Conservation (phyloP, 2,113 vertebrate genomes). For the Paracanthobrama guichenoti region DNA sequence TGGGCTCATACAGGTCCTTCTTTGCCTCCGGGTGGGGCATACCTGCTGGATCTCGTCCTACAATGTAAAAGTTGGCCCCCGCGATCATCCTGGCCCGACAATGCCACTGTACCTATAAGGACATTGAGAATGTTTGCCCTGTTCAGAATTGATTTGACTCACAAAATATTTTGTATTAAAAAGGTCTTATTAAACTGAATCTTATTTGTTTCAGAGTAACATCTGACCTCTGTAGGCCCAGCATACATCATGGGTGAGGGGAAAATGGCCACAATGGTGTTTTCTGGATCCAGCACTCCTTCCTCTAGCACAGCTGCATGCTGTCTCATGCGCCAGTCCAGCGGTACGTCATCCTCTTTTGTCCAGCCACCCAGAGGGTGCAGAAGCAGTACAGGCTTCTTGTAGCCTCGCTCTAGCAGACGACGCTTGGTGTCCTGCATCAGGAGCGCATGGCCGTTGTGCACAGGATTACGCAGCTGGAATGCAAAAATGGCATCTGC, state of each 20-base stretch:
- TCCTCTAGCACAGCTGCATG: conserved; percentile 91
- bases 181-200: not conserved
- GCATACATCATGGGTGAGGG: conserved; percentile 98
- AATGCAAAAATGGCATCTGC: conserved; percentile 93
- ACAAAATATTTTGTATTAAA: not conserved
- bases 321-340: conserved; percentile 95
- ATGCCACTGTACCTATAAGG: conserved; percentile 94
- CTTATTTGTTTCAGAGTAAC: not conserved
- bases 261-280: conserved; percentile 91
- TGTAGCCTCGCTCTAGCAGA: conserved; percentile 88
- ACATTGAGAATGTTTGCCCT: not conserved
- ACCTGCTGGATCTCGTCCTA: conserved; percentile 93
- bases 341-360: conserved; percentile 93
- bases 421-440: conserved; percentile 93
- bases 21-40: conserved; percentile 95
- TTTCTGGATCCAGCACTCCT: conserved; percentile 84
- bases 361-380: conserved; percentile 98
- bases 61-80: conserved; percentile 95
- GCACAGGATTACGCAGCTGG: conserved; percentile 95
- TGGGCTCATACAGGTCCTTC: conserved; percentile 91
- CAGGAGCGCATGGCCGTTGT: conserved; percentile 93
- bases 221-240: conserved; percentile 90
- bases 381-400: conserved; percentile 88
- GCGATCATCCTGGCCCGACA: conserved; percentile 93
- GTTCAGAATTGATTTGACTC: not conserved